Evolutionary conservation across 1,140 invertebrate genomes (phyloP).

Genomic region (Chionoecetes opilio): DNA sequence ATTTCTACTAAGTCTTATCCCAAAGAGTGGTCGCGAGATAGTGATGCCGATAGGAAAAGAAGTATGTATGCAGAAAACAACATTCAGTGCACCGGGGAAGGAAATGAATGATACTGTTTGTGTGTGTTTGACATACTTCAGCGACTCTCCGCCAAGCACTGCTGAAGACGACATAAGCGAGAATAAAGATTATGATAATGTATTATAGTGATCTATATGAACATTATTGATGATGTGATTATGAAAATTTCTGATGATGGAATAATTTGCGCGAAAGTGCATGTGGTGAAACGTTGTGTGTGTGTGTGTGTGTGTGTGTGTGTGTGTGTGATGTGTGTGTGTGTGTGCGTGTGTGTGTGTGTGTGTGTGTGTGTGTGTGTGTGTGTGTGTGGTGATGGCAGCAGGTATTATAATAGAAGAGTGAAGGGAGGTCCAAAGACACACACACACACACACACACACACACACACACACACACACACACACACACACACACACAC

Average conservation of each 20-base stretch:
- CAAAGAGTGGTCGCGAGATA: too few relatives aligned
- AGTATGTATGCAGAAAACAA: too few relatives aligned
- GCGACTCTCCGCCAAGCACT: too few relatives aligned
- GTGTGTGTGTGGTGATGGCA: too few relatives aligned
- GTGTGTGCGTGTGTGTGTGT: constrained; percentile 41
- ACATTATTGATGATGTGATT: too few relatives aligned
- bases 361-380: constrained; percentile 1
- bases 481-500: constrained; percentile 35
- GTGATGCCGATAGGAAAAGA: too few relatives aligned
- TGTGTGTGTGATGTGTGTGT: constrained; percentile 53
- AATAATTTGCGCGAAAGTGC: not conserved
- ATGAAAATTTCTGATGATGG: not conserved
- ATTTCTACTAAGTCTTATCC: too few relatives aligned
- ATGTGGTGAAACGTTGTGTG: not conserved
- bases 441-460: constrained; percentile 20
- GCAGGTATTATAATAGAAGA: too few relatives aligned
- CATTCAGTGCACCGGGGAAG: too few relatives aligned
- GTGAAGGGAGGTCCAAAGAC: not conserved
- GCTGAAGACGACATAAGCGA: too few relatives aligned
- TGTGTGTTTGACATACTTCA: too few relatives aligned
- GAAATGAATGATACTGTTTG: not conserved
- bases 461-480: not conserved
- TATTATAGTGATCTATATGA: not conserved
- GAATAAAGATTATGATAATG: too few relatives aligned
- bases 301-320: constrained; percentile 59